Base-by-base conservation (phyloP, 35 echinoderm and acorn worm genomes). In the Lytechinus variegatus region DNA sequence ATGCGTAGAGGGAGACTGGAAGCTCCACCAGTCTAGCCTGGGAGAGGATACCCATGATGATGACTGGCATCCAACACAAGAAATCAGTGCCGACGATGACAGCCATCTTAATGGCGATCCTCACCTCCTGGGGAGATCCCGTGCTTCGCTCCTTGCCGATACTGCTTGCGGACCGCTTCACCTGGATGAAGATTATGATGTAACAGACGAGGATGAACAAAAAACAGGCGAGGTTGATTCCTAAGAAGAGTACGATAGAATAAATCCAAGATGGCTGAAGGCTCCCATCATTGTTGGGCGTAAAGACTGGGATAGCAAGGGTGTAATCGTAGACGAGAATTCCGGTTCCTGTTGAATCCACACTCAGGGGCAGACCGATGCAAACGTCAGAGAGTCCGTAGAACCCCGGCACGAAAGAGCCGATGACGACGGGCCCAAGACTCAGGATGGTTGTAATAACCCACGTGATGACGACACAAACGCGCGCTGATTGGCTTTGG, bases 31-130 rank as follows among this genome's bases (percentile, higher is more conserved):
- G 54, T 3, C 86, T 44, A 44, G 86, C 29, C 13, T 92, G 96
- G 86, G 66, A 60, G 11, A 95, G 66, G 12, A 97, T 95, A 6
- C 94, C 94, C 54, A 97, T 95, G 60, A 97, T 89, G 58, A 97
- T 94, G 33, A 97, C 66, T 60, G 96, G 96, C 61, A 97, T 33
- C 96, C 96, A 97, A 56, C 96, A 97, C 11, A 86, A 51, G 51
- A 95, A 92, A 89, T 97, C 87, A 3, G 96, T 97, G 51, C 91
- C 27, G 33, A 95, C 96, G 66, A 97, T 95, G 7, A 95, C 5
- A 3, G 94, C 87, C 94, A 97, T 97, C 56, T 61, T 95, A 0
- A 56, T 4, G 16, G 96, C 95, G 51, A 97, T 87, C 87, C 54
- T 96, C 13, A 94, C 55, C 87, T 96, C 96, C 79, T 95, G 72